phyloP scores from a whole-genome alignment of 2,888 invertebrate genomes.

The Drosophila infuscata region DNA sequence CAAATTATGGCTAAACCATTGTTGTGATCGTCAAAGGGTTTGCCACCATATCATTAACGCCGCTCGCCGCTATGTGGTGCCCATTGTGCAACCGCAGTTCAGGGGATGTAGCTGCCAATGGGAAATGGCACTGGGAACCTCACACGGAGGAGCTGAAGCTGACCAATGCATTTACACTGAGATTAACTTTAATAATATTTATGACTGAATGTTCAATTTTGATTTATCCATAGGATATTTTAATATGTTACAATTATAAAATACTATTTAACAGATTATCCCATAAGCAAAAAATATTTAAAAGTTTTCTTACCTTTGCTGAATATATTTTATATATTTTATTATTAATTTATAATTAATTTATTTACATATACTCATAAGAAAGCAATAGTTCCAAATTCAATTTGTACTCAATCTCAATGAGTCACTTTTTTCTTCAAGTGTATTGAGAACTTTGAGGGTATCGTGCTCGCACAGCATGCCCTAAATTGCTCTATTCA shows the following conservation, averaged over 20 bases:
- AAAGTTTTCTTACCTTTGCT: background rate
- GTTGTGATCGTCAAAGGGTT: slow-evolving; percentile 67
- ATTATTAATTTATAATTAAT: background rate
- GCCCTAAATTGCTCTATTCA: slow-evolving; percentile 76
- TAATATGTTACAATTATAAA: background rate
- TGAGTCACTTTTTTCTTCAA: background rate
- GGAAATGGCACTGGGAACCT: slow-evolving; percentile 44
- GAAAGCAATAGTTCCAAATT: background rate
- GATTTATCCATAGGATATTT: background rate
- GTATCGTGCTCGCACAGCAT: slow-evolving; percentile 55
- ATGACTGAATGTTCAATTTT: background rate
- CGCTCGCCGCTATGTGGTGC: slow-evolving; percentile 77
- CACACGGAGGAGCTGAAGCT: slow-evolving; percentile 29
- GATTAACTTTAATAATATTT: slow-evolving; percentile 1
- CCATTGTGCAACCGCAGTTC: slow-evolving; percentile 71
- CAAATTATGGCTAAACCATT: slow-evolving; percentile 61
- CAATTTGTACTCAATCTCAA: background rate
- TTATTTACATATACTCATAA: background rate
- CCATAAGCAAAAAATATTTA: background rate
- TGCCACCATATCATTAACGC: slow-evolving; percentile 82
- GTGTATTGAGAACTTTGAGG: slow-evolving; percentile 27
- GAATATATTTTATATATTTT: background rate
- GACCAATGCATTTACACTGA: slow-evolving; percentile 42
- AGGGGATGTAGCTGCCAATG: slow-evolving; percentile 46
- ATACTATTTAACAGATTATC: background rate